Conservation (phyloP, 2,797 vertebrate species). For the Meda fulgida region DNA sequence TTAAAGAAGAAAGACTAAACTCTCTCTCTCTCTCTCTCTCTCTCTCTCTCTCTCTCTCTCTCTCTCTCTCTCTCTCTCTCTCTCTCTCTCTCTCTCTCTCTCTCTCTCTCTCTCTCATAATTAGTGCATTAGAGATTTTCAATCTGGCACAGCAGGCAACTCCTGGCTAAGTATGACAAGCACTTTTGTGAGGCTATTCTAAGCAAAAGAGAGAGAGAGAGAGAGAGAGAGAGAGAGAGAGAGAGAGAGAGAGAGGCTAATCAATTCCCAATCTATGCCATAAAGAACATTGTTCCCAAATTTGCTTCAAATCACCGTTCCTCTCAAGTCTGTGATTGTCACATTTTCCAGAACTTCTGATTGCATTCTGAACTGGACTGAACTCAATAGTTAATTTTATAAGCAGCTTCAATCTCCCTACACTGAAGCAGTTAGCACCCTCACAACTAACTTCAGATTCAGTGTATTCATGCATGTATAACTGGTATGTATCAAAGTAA, state of each 20-base stretch:
- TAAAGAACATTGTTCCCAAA: slow-evolving; percentile 19
- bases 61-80: no score
- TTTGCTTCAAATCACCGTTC: slow-evolving; percentile 34
- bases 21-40: no score
- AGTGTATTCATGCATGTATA: background rate
- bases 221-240: background rate
- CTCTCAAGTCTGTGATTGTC: slow-evolving; percentile 20
- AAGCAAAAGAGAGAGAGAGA: slow-evolving; percentile 4
- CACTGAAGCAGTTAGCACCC: background rate
- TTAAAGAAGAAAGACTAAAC: no score
- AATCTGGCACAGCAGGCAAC: slow-evolving; percentile 60
- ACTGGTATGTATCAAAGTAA: background rate
- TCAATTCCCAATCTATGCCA: slow-evolving; percentile 37
- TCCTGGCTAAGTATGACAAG: slow-evolving; percentile 41
- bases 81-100: slow-evolving; percentile 16
- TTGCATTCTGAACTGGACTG: slow-evolving; percentile 23
- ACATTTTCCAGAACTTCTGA: slow-evolving; percentile 18
- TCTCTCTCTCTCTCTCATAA: slow-evolving; percentile 36
- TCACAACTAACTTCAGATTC: background rate
- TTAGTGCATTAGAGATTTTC: slow-evolving; percentile 59
- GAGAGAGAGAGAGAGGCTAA: slow-evolving; percentile 16
- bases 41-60: no score
- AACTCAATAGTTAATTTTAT: background rate
- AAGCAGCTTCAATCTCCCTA: slow-evolving; percentile 7
- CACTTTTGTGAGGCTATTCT: slow-evolving; percentile 56